These are phyloP conservation scores for Apamea epomidion DNA, from an alignment of 2,888 invertebrate genomes.

Conservation along the genomic window DNA sequence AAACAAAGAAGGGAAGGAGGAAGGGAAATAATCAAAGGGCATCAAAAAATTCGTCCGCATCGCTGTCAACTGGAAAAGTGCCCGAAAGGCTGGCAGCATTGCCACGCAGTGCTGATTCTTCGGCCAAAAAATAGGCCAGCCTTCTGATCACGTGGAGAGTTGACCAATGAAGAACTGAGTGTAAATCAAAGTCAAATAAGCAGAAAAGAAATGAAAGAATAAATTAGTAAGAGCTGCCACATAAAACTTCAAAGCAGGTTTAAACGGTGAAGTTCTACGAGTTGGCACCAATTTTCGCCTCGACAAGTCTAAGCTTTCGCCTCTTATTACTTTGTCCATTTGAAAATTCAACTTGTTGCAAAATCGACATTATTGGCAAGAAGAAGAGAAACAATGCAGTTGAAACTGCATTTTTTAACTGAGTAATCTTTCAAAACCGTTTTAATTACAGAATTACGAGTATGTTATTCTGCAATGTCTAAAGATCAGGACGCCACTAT, in stretches of 20 bases:
- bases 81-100: background rate
- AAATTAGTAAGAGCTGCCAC: slow-evolving; percentile 23
- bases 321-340: background rate
- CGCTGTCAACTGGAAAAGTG: background rate
- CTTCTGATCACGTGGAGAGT: background rate
- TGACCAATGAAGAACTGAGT: background rate
- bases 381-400: background rate
- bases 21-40: background rate
- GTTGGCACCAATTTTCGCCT: slow-evolving; percentile 26
- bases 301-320: slow-evolving; percentile 1
- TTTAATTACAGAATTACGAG: background rate
- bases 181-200: background rate
- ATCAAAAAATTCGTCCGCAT: background rate
- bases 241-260: slow-evolving; percentile 33
- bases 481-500: background rate
- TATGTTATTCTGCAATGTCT: background rate
- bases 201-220: background rate
- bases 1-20: no score
- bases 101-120: background rate
- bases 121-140: background rate
- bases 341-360: background rate
- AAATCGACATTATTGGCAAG: background rate
- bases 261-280: slow-evolving; percentile 35
- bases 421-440: background rate
- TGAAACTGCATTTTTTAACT: slow-evolving; percentile 12